Evolutionary conservation across 2,113 vertebrate species (phyloP), one percentile per base, ranked within the genome.

Genomic region (Mionectes macconnelli): DNA sequence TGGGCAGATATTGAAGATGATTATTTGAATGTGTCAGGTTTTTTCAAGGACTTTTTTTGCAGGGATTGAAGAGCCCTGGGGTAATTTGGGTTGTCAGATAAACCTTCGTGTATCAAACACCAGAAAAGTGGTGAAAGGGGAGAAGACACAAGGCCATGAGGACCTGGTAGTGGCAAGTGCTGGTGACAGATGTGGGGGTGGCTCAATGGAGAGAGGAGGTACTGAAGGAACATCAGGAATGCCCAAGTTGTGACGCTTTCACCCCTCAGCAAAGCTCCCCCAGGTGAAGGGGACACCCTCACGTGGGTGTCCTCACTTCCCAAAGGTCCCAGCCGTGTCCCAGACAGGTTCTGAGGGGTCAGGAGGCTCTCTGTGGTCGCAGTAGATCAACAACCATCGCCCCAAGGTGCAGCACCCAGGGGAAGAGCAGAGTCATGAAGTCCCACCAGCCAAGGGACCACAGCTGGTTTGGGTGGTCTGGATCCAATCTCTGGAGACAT

Each of bases 91-190:
- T 13, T 67, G 20, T 22, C 44, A 59, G 49, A 14, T 25, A 14
- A 86, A 68, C 63, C 47, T 39, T 37, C 47, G 1, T 1, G 9
- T 22, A 4, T n/a, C 40, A 45, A 72, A 28, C 40, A 10, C 30
- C 39, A 24, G 56, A 18, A 8, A 28, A 56, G 30, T 2, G 4
- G 25, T 31, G 84, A 17, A 6, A 55, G 56, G 23, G 45, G 62
- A 84, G 81, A 11, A 47, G 62, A 14, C 33, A 6, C 0, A 0
- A 40, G 53, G 45, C 28, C 2, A 2, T 0, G 0, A 57, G 80
- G 53, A 3, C 40, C 17, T 47, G 45, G 27, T 8, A 12, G 47
- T n/a, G 53, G 12, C n/a, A 67, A 11, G 49, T 5, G 66, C 10
- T 8, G 56, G 8, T 24, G 20, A 6, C 21, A 39, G 45, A 10